Evolutionary conservation across 2,888 invertebrate species (phyloP), one percentile per base, ranked within the genome.

Genomic region (Drosophila kokeensis): DNA sequence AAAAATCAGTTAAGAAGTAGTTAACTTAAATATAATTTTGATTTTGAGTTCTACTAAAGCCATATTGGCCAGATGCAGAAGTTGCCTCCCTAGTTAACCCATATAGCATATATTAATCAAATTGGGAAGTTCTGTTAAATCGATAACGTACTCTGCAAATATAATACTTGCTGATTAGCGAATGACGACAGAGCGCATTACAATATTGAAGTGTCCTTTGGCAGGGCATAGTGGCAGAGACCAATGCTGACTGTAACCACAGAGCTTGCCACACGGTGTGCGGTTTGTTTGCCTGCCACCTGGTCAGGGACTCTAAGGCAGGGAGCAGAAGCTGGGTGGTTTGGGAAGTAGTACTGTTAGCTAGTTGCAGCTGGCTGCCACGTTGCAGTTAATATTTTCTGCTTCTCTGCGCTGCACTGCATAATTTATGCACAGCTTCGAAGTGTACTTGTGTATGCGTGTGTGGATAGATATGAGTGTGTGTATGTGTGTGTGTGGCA

Each of bases 251-350:
- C 45, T 69, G 75, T 52, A 60, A 63, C 80, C 80, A 34, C 80
- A 67, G 66, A 62, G 59, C 68, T 36, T 45, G 76, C 78, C 78
- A 71, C 78, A 81, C 36, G 76, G 82, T 69, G 69, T 89, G 89
- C 59, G 84, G 89, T 79, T 84, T 87, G 84, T 89, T 88, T 88
- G 83, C 74, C 87, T 80, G 87, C 70, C 84, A 75, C 87, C 83
- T 74, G 83, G 78, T 83, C 54, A 67, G 55, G 74, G 67, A 62
- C 68, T 30, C 30, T 38, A 29, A 42, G 2, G 32, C 5, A 48
- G 48, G 13, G 27, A 18, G 32, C 7, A 50, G 21, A 27, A 63
- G 29, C 6, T 50, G 30, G 29, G 30, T 24, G 57, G 36, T 18
- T 42, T 66, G 34, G 40, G 49, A 29, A 21, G 52, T 40, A 52